Evolutionary conservation across 1,140 invertebrate species (phyloP), one percentile per base, ranked within the genome.

Genomic region (Papilio machaon): DNA sequence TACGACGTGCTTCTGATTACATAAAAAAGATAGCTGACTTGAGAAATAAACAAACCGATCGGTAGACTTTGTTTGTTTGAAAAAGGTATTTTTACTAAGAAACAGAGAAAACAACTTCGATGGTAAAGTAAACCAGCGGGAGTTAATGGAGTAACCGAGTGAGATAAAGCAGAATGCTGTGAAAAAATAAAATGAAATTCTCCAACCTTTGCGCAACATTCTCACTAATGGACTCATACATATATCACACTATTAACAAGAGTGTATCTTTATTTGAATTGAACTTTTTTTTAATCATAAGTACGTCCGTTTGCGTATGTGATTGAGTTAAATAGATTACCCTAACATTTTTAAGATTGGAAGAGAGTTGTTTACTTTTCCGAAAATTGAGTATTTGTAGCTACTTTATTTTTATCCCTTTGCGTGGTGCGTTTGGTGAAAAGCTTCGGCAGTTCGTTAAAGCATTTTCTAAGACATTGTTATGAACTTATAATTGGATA

Each of bases 141-240:
- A 83, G 89, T 85, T 94, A 94, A 93, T 93, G 90, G 90, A 91
- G 83, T 88, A 84, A 86, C 82, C 80, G 91, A 93, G 86, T 92
- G 92, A 94, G 90, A 77, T 82, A 85, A 93, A 92, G 89, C 91
- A 94, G 91, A 91, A 90, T 90, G 91, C 88, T 86, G 58, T 58
- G 84, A 85, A 89, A 86, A 90, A 92, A 92, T 91, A 91, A 92
- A 92, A 93, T 86, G 73, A 81, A 73, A 80, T 83, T 85, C 73
- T 64, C 38, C 60, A 79, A 79, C 77, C 77, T 79, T 79, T 47
- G 64, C 74, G 19, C 76, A 85, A 85, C 78, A 86, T 77, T 35
- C 73, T 85, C 73, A 81, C 78, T 83, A 85, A 82, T 85, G 80
- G 82, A 83, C 79, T 82, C 79, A 83, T 81, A 80, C 82, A 64